Percentiles rank a stretch among this genome's conserved stretches.
Conservation (phyloP, 2,113 vertebrate genomes). For the Muntiacus reevesi region DNA sequence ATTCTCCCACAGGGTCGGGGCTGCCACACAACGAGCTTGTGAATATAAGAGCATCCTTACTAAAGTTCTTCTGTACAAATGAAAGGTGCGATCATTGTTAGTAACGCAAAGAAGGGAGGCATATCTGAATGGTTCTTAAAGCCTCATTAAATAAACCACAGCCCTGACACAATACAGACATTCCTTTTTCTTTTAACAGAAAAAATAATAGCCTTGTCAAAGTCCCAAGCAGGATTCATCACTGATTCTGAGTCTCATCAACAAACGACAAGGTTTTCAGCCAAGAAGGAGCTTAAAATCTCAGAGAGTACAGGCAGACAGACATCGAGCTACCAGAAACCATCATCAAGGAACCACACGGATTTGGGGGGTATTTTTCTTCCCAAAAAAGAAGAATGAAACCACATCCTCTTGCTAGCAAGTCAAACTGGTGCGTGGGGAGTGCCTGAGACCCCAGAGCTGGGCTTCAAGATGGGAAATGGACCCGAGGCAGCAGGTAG, state of each 20-base stretch:
- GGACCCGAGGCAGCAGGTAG: neutral
- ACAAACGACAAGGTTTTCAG: neutral
- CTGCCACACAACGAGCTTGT: neutral
- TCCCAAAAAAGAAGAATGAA: neutral
- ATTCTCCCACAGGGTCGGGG: neutral
- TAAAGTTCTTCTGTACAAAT: neutral
- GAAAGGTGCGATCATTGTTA: neutral
- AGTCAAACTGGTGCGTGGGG: neutral
- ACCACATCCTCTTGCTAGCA: neutral
- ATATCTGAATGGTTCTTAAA: neutral
- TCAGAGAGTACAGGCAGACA: neutral
- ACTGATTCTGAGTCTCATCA: neutral
- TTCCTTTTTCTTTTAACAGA: neutral
- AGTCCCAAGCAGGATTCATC: neutral
- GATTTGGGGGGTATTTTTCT: neutral
- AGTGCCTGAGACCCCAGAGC: neutral
- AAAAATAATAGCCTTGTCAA: neutral
- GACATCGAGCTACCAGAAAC: neutral
- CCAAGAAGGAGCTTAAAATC: neutral
- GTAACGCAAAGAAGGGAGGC: neutral
- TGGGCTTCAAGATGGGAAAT: neutral
- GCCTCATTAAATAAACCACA: neutral
- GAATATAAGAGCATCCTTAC: neutral
- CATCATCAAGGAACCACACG: neutral
- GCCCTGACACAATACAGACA: neutral